phyloP scores from a whole-genome alignment of 2,797 vertebrate genomes.

The Gadopsis marmoratus region DNA sequence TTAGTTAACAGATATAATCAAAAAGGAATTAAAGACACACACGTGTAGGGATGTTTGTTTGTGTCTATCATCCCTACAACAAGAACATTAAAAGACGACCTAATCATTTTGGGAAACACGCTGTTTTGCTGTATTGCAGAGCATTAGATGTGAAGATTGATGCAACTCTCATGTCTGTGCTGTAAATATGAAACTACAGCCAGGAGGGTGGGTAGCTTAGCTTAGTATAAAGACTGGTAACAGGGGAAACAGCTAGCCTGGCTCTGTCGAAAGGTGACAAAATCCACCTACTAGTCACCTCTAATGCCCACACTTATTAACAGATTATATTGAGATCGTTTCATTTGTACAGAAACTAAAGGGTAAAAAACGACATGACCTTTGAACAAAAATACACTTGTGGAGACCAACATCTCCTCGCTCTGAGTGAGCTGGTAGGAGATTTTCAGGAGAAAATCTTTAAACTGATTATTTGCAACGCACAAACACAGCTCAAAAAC shows the following conservation, averaged over 20 bases:
- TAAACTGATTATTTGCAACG: too few species aligned
- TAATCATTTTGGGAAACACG: neutral
- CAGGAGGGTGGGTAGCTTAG: neutral
- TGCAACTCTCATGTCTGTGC: neutral
- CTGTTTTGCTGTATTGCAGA: neutral
- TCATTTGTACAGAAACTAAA: too few species aligned
- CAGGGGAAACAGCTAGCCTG: neutral
- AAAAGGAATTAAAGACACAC: conserved; percentile 49
- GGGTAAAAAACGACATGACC: too few species aligned
- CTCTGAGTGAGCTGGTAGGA: too few species aligned
- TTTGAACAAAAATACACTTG: neutral
- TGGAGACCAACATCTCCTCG: neutral
- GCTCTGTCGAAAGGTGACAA: neutral
- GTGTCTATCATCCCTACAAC: neutral
- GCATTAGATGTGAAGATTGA: neutral
- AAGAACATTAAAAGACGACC: neutral
- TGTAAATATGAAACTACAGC: neutral
- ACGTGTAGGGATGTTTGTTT: conserved; percentile 1
- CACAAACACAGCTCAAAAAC: too few species aligned
- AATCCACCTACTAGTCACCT: neutral
- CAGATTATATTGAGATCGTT: too few species aligned
- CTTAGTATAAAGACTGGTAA: conserved; percentile 1
- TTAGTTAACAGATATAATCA: conserved; percentile 59
- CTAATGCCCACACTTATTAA: neutral
- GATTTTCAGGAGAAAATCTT: neutral